These are phyloP conservation scores for Trididemnum nubilum DNA, from an alignment of 23 tunicate species.

Conservation along the genomic window DNA sequence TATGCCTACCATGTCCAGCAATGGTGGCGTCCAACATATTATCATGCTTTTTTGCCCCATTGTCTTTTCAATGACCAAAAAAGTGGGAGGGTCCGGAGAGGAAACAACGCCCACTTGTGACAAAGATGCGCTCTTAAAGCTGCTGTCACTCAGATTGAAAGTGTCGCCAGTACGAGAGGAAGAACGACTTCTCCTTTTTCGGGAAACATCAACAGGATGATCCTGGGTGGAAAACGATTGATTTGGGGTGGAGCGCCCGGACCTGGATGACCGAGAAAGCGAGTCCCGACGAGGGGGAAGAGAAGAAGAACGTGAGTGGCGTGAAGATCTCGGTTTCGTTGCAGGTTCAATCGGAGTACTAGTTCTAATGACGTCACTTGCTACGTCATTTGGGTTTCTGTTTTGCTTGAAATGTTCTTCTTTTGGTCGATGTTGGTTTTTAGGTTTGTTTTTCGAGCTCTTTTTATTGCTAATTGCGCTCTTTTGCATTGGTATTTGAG, in stretches of 20 bases:
- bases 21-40: conserved; percentile 68
- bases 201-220: not conserved
- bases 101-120: conserved; percentile 20
- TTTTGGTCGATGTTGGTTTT: not conserved
- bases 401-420: not conserved
- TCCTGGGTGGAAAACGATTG: not conserved
- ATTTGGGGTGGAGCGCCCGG: conserved; percentile 28
- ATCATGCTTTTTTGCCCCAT: conserved; percentile 75
- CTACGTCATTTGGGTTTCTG: not conserved
- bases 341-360: not conserved
- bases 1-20: conserved; percentile 61
- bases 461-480: not conserved
- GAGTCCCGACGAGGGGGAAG: conserved; percentile 38
- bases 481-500: too few species aligned
- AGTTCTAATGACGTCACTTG: conserved; percentile 26
- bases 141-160: conserved; percentile 5
- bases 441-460: not conserved
- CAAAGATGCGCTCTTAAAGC: not conserved
- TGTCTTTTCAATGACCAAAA: conserved; percentile 60
- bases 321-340: not conserved
- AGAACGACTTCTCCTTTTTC: conserved; percentile 11
- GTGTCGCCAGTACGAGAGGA: not conserved
- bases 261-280: not conserved
- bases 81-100: conserved; percentile 60
- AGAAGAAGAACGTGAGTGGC: conserved; percentile 51